Evolutionary conservation across 2,888 invertebrate species (phyloP).

Genomic region (Meliscaeva auricollis): DNA sequence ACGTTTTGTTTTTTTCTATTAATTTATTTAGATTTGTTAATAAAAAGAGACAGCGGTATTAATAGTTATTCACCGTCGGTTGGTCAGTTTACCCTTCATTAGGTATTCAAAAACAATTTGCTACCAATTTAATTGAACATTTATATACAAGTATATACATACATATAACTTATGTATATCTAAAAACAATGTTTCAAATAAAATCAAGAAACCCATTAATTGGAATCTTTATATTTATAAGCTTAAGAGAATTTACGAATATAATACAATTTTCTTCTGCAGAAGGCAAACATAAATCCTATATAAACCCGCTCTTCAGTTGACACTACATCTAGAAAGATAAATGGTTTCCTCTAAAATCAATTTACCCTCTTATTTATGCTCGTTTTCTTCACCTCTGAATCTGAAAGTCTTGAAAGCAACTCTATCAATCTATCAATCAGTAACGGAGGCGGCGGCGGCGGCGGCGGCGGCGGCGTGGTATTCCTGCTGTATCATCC

Average conservation of each 20-base stretch:
- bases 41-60: no score
- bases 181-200: not conserved
- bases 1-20: no score
- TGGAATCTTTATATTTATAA: not conserved
- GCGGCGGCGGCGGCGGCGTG: no score
- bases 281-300: slow-evolving; percentile 15
- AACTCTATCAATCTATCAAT: slow-evolving; percentile 63
- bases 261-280: slow-evolving; percentile 6
- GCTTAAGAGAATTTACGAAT: not conserved
- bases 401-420: not conserved
- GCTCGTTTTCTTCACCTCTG: not conserved
- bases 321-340: slow-evolving; percentile 49
- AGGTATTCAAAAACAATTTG: no score
- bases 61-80: no score
- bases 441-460: no score
- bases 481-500: slow-evolving; percentile 7
- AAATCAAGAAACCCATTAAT: not conserved
- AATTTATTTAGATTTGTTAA: no score
- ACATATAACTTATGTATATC: not conserved
- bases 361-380: slow-evolving; percentile 55
- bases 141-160: no score
- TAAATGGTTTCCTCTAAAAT: slow-evolving; percentile 69
- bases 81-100: no score
- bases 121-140: not conserved
- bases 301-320: slow-evolving; percentile 8